phyloP scores from a whole-genome alignment of 2,113 vertebrate genomes.

The Thunnus maccoyii region DNA sequence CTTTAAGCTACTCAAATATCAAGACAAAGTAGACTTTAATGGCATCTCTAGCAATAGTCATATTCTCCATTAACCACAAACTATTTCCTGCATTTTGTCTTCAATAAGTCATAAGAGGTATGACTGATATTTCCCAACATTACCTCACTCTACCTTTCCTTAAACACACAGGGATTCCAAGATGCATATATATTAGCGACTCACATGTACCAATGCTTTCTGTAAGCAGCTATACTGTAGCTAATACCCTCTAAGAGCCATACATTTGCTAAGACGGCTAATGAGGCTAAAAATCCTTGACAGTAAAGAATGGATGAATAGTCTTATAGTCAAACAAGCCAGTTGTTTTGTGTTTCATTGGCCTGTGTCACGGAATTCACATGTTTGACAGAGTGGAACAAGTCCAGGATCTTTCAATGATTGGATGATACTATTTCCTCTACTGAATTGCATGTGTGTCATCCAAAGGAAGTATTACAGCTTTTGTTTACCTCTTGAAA shows the following conservation, averaged over 20 bases:
- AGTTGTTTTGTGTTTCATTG: constrained; percentile 1
- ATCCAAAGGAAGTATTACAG: not conserved
- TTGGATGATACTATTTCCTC: not conserved
- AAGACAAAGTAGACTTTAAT: constrained; percentile 7
- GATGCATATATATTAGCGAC: constrained; percentile 23
- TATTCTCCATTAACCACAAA: constrained; percentile 28
- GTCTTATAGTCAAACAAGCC: not conserved
- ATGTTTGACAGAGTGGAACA: not conserved
- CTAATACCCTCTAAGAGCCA: constrained; percentile 36
- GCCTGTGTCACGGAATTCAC: not conserved
- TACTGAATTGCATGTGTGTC: not conserved
- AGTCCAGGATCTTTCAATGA: not conserved
- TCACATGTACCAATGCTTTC: constrained; percentile 20
- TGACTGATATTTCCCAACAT: constrained; percentile 11
- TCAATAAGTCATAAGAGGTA: constrained; percentile 43
- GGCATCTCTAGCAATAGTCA: not conserved
- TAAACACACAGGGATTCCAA: constrained; percentile 1
- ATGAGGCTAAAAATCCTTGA: constrained; percentile 30
- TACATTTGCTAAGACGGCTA: constrained; percentile 42
- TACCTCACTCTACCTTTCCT: not conserved
- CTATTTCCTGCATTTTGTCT: constrained; percentile 45
- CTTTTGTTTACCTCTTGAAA: constrained; percentile 10
- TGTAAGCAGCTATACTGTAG: constrained; percentile 47
- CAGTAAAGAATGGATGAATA: constrained; percentile 10
- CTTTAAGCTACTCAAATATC: not conserved